phyloP scores from a whole-genome alignment of 2,113 vertebrate species.

The Dicerorhinus sumatrensis region DNA sequence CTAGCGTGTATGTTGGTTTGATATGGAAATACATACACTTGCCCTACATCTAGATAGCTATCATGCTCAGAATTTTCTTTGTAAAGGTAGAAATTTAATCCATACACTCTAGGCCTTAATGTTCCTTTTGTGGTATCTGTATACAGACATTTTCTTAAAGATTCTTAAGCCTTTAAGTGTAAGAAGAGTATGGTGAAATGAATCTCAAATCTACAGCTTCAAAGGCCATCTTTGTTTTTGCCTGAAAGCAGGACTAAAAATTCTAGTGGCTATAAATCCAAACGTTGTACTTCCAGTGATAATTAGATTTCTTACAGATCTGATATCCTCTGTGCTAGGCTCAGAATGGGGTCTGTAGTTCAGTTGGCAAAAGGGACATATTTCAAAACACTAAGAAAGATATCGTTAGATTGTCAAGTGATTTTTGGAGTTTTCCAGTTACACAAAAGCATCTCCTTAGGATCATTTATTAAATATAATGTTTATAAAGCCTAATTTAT shows the following conservation, averaged over 20 bases:
- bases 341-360: background rate
- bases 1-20: slow-evolving; percentile 53
- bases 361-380: background rate
- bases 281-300: background rate
- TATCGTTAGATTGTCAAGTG: background rate
- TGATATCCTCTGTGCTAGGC: background rate
- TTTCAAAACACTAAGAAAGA: background rate
- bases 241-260: slow-evolving; percentile 38
- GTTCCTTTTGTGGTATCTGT: background rate
- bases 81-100: slow-evolving; percentile 50
- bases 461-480: background rate
- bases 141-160: background rate
- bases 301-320: slow-evolving; percentile 33
- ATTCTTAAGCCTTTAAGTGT: background rate
- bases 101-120: background rate
- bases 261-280: background rate
- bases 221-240: slow-evolving; percentile 44
- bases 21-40: slow-evolving; percentile 69
- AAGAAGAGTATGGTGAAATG: background rate
- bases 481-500: background rate
- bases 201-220: slow-evolving; percentile 58
- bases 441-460: background rate
- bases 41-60: slow-evolving; percentile 43
- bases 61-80: slow-evolving; percentile 55
- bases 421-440: background rate